phyloP scores from a whole-genome alignment of 2,888 invertebrate genomes.

The Heliothis peltigera region DNA sequence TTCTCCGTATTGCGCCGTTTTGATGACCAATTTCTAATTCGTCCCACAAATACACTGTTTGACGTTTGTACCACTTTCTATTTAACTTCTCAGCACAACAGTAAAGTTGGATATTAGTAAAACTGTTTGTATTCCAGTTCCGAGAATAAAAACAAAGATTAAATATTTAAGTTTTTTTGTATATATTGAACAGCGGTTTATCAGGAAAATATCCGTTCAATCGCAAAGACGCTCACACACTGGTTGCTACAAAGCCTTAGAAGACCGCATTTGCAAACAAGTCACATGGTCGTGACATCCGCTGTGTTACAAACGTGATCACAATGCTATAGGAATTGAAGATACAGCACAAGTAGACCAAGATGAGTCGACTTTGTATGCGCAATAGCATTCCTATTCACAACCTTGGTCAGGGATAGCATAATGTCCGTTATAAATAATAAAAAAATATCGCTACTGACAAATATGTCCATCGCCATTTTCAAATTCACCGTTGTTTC shows the following conservation, averaged over 20 bases:
- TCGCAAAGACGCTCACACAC: slow-evolving; percentile 76
- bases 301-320: slow-evolving; percentile 82
- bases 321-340: slow-evolving; percentile 71
- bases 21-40: slow-evolving; percentile 59
- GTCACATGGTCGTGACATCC: slow-evolving; percentile 85
- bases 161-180: slow-evolving; percentile 33
- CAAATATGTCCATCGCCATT: slow-evolving; percentile 68
- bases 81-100: slow-evolving; percentile 24
- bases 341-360: slow-evolving; percentile 71
- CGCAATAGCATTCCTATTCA: slow-evolving; percentile 69
- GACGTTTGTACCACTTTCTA: slow-evolving; percentile 19
- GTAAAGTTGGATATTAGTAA: slow-evolving; percentile 11
- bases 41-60: slow-evolving; percentile 26
- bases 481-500: slow-evolving; percentile 75
- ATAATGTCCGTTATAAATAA: slow-evolving; percentile 79
- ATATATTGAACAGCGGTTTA: slow-evolving; percentile 35
- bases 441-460: slow-evolving; percentile 72
- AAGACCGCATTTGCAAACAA: slow-evolving; percentile 78
- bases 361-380: slow-evolving; percentile 75
- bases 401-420: slow-evolving; percentile 78
- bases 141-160: slow-evolving; percentile 33
- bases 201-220: slow-evolving; percentile 76
- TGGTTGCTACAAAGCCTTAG: slow-evolving; percentile 72
- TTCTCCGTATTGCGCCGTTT: slow-evolving; percentile 88
- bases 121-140: background rate